Evolutionary conservation across 2,113 vertebrate species (phyloP).

Genomic region (Otolemur garnettii): DNA sequence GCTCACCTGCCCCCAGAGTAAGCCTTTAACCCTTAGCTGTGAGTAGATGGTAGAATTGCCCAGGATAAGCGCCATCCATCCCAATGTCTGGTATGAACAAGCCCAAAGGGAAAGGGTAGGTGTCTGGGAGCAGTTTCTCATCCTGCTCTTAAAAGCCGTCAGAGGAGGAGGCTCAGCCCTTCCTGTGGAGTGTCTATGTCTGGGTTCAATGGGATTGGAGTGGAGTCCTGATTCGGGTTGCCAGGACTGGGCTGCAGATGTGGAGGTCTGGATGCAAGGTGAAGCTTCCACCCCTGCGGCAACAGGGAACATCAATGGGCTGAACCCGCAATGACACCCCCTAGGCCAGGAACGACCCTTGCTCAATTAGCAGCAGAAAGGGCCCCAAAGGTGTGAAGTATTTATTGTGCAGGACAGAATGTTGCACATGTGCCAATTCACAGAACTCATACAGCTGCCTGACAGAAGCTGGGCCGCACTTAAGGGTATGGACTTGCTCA

Average conservation of each 20-base stretch:
- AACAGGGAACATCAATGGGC: not conserved
- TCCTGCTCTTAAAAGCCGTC: not conserved
- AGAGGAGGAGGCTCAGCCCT: not conserved
- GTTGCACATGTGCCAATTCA: not conserved
- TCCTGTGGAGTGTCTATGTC: not conserved
- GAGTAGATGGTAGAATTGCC: not conserved
- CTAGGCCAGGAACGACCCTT: not conserved
- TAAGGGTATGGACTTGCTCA: not conserved
- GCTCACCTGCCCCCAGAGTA: no score
- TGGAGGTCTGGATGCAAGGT: not conserved
- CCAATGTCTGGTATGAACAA: not conserved
- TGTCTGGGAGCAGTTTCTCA: not conserved
- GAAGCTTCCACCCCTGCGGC: not conserved
- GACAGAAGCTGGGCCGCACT: not conserved
- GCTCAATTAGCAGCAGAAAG: not conserved
- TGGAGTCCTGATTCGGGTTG: not conserved
- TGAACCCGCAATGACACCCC: not conserved
- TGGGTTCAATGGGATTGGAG: not conserved
- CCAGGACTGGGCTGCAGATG: not conserved
- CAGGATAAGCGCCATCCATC: not conserved
- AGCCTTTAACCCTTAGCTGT: not conserved
- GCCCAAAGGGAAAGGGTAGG: not conserved
- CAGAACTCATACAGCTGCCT: not conserved
- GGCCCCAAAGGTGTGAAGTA: not conserved
- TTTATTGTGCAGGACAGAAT: not conserved